Conservation (phyloP, 2,888 invertebrate genomes). For the Catocala fraxini region DNA sequence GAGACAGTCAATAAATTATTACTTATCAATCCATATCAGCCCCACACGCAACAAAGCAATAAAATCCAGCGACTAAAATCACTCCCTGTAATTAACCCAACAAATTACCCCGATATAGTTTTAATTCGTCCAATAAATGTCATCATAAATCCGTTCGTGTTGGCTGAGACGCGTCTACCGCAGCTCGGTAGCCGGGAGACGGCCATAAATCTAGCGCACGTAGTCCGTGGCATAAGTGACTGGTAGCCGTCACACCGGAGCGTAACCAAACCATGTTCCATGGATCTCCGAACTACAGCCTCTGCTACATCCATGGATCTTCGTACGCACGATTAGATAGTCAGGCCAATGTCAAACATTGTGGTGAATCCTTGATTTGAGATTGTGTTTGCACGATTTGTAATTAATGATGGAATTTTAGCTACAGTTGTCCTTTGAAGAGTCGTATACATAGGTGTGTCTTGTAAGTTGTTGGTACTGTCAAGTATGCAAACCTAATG, state of each 20-base stretch:
- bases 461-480: neutral
- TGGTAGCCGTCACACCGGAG: constrained; percentile 56
- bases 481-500: no score
- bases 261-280: constrained; percentile 21
- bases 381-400: constrained; percentile 7
- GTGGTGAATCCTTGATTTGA: constrained; percentile 3
- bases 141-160: constrained; percentile 70
- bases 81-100: constrained; percentile 14
- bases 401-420: constrained; percentile 9
- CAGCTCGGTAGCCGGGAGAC: constrained; percentile 66
- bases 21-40: no score
- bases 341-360: constrained; percentile 12
- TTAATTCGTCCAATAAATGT: constrained; percentile 69
- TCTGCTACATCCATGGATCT: neutral
- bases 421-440: neutral
- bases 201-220: constrained; percentile 74
- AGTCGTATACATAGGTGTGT: neutral
- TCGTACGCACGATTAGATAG: neutral
- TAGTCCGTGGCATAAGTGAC: constrained; percentile 61
- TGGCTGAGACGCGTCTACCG: constrained; percentile 63
- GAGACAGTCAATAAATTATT: no score
- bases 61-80: neutral
- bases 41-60: neutral
- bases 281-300: neutral
- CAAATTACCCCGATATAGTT: constrained; percentile 49